Conservation (phyloP, 2,888 invertebrate genomes). For the Ochropacha duplaris region DNA sequence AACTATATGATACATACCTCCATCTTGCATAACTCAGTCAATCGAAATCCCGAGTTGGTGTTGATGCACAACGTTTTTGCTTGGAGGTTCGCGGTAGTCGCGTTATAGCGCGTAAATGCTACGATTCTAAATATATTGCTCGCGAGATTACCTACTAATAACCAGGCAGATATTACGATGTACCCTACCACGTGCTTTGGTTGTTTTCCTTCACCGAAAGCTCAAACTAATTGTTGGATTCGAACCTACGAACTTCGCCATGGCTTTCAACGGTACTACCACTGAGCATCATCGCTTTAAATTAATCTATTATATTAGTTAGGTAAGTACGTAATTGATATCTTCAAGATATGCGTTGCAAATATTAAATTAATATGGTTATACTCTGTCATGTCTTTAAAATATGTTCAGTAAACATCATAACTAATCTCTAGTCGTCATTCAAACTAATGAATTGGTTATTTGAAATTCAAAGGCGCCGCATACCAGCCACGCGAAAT, state of each 20-base stretch:
- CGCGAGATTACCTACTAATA: slow-evolving; percentile 37
- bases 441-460: neutral
- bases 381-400: neutral
- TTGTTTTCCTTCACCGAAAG: no score
- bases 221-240: no score
- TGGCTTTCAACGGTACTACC: no score
- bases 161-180: no score
- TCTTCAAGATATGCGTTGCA: no score
- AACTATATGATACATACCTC: slow-evolving; percentile 8
- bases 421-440: neutral
- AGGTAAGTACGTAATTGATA: no score
- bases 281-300: no score
- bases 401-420: neutral
- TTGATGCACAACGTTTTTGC: slow-evolving; percentile 73
- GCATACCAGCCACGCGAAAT: slow-evolving; percentile 41
- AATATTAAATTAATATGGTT: no score
- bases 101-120: slow-evolving; percentile 56
- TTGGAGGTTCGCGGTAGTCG: slow-evolving; percentile 58
- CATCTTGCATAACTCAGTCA: slow-evolving; percentile 40
- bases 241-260: no score
- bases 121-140: slow-evolving; percentile 63
- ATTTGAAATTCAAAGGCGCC: slow-evolving; percentile 28
- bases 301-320: no score
- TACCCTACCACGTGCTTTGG: neutral
- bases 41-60: slow-evolving; percentile 56